These are phyloP conservation scores for Prochilodus magdalenae DNA, from an alignment of 2,113 vertebrate species.

Conservation along the genomic window DNA sequence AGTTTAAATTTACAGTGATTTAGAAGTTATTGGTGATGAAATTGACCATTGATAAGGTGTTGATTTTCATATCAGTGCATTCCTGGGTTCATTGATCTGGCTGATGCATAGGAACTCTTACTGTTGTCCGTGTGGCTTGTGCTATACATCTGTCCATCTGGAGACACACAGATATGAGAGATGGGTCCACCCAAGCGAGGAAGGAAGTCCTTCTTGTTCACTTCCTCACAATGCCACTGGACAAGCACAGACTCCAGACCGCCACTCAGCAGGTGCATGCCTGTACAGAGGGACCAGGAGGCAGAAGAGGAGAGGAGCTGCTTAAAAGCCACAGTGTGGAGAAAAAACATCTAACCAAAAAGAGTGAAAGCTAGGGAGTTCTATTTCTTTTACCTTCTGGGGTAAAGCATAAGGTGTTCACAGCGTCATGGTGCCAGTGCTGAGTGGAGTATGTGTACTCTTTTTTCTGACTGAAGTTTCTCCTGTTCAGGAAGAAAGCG, in stretches of 20 bases:
- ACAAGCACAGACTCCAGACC: constrained; percentile 92
- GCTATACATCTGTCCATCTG: constrained; percentile 84
- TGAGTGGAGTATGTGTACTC: constrained; percentile 88
- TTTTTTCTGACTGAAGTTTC: constrained; percentile 87
- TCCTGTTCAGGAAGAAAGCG: constrained; percentile 76
- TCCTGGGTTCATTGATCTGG: neutral
- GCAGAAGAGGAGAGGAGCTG: no score
- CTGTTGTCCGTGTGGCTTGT: constrained; percentile 94
- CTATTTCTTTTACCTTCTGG: constrained; percentile 86
- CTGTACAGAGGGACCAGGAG: constrained; percentile 64
- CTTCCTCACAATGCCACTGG: constrained; percentile 84
- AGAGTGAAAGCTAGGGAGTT: no score
- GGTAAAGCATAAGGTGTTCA: constrained; percentile 88
- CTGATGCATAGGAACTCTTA: constrained; percentile 70
- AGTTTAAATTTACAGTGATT: no score
- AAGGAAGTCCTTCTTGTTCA: constrained; percentile 85
- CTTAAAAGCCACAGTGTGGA: neutral
- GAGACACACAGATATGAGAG: constrained; percentile 82
- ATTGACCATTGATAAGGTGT: no score
- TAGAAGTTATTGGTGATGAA: no score
- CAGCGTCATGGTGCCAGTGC: constrained; percentile 90
- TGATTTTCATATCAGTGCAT: neutral
- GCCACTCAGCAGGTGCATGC: constrained; percentile 88
- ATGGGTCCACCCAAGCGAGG: constrained; percentile 90
- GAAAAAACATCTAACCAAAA: no score